phyloP scores from a whole-genome alignment of 2,113 vertebrate species.

The Genyomyrus donnyi region DNA sequence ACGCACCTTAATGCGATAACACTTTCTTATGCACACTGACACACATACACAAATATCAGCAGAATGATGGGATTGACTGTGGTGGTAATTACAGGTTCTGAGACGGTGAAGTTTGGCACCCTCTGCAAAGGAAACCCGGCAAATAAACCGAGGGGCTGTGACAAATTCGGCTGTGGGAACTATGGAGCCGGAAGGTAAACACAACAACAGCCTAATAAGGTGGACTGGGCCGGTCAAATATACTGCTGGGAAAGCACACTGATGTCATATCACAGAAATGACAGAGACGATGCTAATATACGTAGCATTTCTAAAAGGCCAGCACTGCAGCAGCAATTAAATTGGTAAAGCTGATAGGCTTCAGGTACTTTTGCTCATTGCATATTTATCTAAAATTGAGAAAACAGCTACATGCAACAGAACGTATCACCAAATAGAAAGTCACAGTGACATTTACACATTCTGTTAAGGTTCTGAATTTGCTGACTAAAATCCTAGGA shows the following conservation, averaged over 20 bases:
- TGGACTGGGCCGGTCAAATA: background rate
- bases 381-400: background rate
- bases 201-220: background rate
- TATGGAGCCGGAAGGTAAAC: constrained; percentile 35
- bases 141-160: constrained; percentile 31
- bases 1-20: background rate
- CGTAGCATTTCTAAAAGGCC: background rate
- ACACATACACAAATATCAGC: background rate
- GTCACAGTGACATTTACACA: background rate
- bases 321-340: background rate
- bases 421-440: background rate
- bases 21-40: background rate
- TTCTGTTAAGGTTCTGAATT: background rate
- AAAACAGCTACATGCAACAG: background rate
- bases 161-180: constrained; percentile 34
- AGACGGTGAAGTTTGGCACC: constrained; percentile 34
- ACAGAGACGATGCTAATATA: background rate
- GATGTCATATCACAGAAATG: no score
- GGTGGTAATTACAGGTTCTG: background rate
- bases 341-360: background rate
- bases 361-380: background rate
- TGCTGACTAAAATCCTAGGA: background rate
- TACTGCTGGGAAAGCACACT: background rate
- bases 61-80: background rate
- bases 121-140: constrained; percentile 40